Conservation (phyloP, 1,140 invertebrate genomes). For the Elymnias hypermnestra region DNA sequence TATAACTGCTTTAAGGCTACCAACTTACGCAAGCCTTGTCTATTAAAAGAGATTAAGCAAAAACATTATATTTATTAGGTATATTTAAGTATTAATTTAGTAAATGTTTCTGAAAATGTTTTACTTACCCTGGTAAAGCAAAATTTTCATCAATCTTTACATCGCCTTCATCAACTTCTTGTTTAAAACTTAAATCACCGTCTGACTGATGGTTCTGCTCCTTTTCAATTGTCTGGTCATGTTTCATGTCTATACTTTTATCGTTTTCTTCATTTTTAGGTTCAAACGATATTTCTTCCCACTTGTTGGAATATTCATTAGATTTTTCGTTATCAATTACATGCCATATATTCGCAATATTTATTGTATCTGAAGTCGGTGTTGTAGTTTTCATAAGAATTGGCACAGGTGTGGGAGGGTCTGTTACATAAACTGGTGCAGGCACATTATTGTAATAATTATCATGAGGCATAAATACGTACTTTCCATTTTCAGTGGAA, state of each 20-base stretch:
- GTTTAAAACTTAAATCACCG: neutral
- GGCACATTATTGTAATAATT: slow-evolving; percentile 37
- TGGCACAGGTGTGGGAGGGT: slow-evolving; percentile 8
- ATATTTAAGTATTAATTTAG: too few species aligned
- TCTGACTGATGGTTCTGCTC: neutral
- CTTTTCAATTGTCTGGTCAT: neutral
- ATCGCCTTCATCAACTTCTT: slow-evolving; percentile 13
- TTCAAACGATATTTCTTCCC: slow-evolving; percentile 48
- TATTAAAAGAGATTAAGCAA: too few species aligned
- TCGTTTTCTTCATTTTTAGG: slow-evolving; percentile 21
- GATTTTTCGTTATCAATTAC: slow-evolving; percentile 62
- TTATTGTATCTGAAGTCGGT: slow-evolving; percentile 21
- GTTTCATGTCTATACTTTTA: neutral
- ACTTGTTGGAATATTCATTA: slow-evolving; percentile 39
- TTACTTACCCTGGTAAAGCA: slow-evolving; percentile 58
- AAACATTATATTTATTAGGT: too few species aligned
- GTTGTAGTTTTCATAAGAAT: slow-evolving; percentile 23
- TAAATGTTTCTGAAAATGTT: too few species aligned
- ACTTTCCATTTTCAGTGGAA: slow-evolving; percentile 31
- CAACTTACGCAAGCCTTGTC: too few species aligned
- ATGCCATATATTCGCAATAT: slow-evolving; percentile 65
- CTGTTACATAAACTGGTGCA: slow-evolving; percentile 36
- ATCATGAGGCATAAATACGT: slow-evolving; percentile 45
- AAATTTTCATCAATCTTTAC: slow-evolving; percentile 46
- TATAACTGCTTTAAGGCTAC: too few species aligned